Evolutionary conservation across 2,797 vertebrate species (phyloP).

Genomic region (Bryconaethiops microstoma): DNA sequence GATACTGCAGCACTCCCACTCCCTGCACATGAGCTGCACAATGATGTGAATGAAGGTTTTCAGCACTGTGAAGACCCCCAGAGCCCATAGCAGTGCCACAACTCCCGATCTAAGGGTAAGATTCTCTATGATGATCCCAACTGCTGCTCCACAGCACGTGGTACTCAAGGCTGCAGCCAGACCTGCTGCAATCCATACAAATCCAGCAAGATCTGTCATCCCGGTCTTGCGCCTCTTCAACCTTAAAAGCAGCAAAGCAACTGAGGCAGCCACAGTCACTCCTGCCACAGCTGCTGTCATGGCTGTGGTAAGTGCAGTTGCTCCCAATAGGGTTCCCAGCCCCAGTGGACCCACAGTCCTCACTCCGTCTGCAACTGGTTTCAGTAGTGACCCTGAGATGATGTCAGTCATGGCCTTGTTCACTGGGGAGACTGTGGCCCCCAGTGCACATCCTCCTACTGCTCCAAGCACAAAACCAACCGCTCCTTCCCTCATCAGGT

Average conservation of each 20-base stretch:
- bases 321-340: slow-evolving; percentile 70
- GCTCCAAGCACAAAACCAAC: slow-evolving; percentile 69
- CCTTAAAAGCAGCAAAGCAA: slow-evolving; percentile 62
- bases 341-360: slow-evolving; percentile 70
- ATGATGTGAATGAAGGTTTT: slow-evolving; percentile 63
- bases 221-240: slow-evolving; percentile 21
- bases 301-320: slow-evolving; percentile 68
- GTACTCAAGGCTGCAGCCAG: slow-evolving; percentile 63
- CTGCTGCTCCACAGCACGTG: slow-evolving; percentile 66
- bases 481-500: slow-evolving; percentile 53
- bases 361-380: slow-evolving; percentile 66
- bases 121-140: slow-evolving; percentile 64
- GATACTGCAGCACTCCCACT: slow-evolving; percentile 53
- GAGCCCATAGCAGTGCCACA: slow-evolving; percentile 65
- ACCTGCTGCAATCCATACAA: slow-evolving; percentile 63
- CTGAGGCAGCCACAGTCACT: slow-evolving; percentile 64
- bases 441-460: slow-evolving; percentile 71
- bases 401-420: slow-evolving; percentile 59
- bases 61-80: slow-evolving; percentile 66
- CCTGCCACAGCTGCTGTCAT: slow-evolving; percentile 70
- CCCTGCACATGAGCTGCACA: slow-evolving; percentile 57
- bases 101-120: slow-evolving; percentile 62
- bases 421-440: slow-evolving; percentile 67
- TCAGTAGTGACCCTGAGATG: slow-evolving; percentile 58
- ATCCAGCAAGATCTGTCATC: slow-evolving; percentile 19